Base-by-base conservation (phyloP, 2,797 vertebrate species). In the Pseudomugil gertrudae region DNA sequence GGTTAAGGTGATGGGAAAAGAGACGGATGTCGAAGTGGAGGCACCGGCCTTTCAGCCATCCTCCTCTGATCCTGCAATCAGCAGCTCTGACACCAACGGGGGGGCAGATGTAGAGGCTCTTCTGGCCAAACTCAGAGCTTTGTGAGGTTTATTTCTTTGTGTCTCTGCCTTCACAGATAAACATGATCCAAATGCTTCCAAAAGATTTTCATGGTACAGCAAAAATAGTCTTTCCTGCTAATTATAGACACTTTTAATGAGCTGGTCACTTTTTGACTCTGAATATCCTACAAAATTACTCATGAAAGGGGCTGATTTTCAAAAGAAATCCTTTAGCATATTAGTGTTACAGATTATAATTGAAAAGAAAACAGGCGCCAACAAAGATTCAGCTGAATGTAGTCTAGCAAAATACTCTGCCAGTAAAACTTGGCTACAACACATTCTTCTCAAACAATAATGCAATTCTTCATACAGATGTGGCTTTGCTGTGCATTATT, bases 101-200 rank as follows among this genome's bases (percentile, higher is more conserved):
- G 96, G 97, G 80, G 91, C 95, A 3, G 96, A 98, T 88, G 95
- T 99, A 8, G 97, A 99, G 89, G 95, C 96, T 82, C 95, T 99
- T 11, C 92, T 99, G 78, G 96, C 96, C 75, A 95, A 94, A 87
- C 94, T 99, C 69, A 92, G 96, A 85, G 96, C 96, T 23, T 92
- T 99, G 62, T 98, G 93, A 94, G 60, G 57, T 56, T 57, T 3
- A 11, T 45, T 35, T 45, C 7, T 36, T 21, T 6, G 5, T 10
- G 30, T 45, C 65, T 57, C 13, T 54, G n/a, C n/a, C 8, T 23
- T 9, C 29, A 53, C 33, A 32, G 56, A 10, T 52, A 29, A 43
- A 64, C 19, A 26, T 9, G 2, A 7, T 66, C 61, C 26, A 27
- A 71, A 64, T 71, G 56, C 65, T 33, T 69, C 36, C n/a, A 51